Conservation (phyloP, 2,797 vertebrate genomes). For the Neopelma chrysocephalum region DNA sequence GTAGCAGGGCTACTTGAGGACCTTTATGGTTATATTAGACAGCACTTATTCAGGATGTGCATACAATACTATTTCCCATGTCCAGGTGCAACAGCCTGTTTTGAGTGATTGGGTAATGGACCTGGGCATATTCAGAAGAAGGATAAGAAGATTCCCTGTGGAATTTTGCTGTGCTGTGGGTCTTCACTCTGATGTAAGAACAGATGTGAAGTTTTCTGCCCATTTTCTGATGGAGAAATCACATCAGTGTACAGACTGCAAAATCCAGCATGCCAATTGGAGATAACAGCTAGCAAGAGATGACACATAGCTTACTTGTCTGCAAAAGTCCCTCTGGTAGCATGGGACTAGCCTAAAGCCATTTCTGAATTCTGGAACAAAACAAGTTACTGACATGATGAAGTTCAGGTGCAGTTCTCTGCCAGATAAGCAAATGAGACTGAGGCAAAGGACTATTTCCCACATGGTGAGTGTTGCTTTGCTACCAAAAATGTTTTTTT, state of each 20-base stretch:
- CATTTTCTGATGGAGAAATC: background rate
- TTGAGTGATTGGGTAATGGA: background rate
- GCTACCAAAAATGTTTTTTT: background rate
- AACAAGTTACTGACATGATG: background rate
- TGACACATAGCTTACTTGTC: background rate
- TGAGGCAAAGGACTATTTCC: background rate
- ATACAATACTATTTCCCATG: background rate
- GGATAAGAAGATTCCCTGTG: background rate
- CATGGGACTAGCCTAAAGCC: background rate
- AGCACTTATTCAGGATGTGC: background rate
- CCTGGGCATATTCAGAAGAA: background rate
- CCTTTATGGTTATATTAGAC: background rate
- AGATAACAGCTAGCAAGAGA: background rate
- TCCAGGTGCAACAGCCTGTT: background rate
- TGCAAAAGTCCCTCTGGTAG: background rate
- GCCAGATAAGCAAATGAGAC: background rate
- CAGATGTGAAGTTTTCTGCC: background rate
- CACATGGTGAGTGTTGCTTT: background rate
- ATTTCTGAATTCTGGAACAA: background rate
- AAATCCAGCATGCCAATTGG: background rate
- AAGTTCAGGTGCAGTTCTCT: background rate
- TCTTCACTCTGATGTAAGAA: background rate
- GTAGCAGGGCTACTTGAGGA: background rate
- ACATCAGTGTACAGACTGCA: rapidly evolving
- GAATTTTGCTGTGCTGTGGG: background rate